Conservation (phyloP, 2,113 vertebrate genomes). For the Hydrochoerus hydrochaeris region DNA sequence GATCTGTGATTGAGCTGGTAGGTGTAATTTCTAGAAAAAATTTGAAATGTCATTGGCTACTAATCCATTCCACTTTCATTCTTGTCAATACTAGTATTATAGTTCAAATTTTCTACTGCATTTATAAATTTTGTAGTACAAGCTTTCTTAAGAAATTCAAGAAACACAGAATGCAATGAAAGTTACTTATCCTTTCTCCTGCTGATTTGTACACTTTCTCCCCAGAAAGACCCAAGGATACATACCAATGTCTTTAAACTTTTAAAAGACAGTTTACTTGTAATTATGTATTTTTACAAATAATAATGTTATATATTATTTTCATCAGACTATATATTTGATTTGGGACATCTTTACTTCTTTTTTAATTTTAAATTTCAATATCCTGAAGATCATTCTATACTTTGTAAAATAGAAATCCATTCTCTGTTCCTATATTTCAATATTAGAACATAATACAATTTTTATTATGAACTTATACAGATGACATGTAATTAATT, state of each 20-base stretch:
- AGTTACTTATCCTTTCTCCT: not conserved
- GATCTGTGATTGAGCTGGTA: too few species aligned
- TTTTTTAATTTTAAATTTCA: too few species aligned
- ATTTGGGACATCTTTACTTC: not conserved
- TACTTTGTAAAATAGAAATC: too few species aligned
- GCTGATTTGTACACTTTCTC: not conserved
- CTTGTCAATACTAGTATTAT: not conserved
- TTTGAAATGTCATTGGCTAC: not conserved
- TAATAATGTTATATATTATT: too few species aligned
- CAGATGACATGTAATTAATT: not conserved
- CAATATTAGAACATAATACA: not conserved
- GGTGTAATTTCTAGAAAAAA: not conserved
- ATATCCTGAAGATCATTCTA: too few species aligned
- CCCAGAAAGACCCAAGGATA: not conserved
- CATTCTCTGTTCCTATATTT: too few species aligned
- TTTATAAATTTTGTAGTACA: too few species aligned
- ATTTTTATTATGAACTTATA: not conserved
- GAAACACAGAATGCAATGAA: not conserved
- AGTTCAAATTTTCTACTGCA: too few species aligned
- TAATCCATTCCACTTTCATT: not conserved
- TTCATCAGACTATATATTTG: too few species aligned
- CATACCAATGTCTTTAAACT: too few species aligned
- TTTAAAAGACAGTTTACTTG: too few species aligned
- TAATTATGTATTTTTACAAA: too few species aligned
- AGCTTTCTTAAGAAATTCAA: not conserved